Conservation (phyloP, 2,113 vertebrate genomes). For the Ranitomeya imitator region DNA sequence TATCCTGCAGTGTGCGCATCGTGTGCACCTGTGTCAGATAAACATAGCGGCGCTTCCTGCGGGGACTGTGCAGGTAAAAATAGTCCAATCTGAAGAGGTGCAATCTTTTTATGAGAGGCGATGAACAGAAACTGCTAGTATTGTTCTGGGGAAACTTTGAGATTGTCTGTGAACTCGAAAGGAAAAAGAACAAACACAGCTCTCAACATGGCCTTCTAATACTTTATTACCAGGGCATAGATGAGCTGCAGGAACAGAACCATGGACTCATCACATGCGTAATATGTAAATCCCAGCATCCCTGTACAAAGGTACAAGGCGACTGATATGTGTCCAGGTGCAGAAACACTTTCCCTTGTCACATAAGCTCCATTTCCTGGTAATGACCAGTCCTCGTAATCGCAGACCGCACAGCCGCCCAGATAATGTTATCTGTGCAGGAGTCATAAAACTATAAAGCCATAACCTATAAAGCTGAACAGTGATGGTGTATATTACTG, state of each 20-base stretch:
- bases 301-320: neutral
- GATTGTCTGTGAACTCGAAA: neutral
- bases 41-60: neutral
- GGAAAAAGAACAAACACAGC: neutral
- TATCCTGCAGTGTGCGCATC: neutral
- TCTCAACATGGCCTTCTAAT: neutral
- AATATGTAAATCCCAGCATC: neutral
- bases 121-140: neutral
- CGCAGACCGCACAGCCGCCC: neutral
- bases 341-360: constrained; percentile 19
- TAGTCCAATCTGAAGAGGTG: neutral
- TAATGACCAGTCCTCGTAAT: neutral
- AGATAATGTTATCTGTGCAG: neutral
- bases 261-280: neutral
- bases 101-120: neutral
- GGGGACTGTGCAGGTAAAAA: neutral
- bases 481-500: neutral
- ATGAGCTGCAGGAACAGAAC: neutral
- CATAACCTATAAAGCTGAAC: constrained; percentile 15
- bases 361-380: constrained; percentile 26
- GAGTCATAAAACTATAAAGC: neutral
- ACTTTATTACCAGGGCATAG: neutral
- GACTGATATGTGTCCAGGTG: constrained; percentile 28
- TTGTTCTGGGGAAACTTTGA: neutral
- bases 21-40: neutral